These are phyloP conservation scores for Nomada ruficornis DNA, from an alignment of 2,888 invertebrate species.

Conservation along the genomic window DNA sequence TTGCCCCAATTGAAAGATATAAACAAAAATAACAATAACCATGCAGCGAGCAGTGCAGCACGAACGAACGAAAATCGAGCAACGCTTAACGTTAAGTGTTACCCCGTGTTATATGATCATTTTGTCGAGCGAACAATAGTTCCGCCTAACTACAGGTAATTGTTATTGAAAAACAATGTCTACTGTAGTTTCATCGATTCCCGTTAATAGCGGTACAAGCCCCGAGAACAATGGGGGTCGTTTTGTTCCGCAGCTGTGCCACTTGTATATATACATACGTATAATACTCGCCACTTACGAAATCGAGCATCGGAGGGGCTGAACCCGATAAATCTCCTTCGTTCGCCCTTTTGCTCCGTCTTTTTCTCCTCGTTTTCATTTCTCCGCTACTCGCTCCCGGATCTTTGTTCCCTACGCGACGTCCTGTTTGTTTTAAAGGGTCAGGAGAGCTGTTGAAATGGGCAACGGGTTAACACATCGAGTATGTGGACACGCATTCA, in stretches of 20 bases:
- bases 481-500: constrained; percentile 71
- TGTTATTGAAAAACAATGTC: constrained; percentile 46
- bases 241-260: constrained; percentile 74
- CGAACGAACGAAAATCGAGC: neutral
- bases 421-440: constrained; percentile 82
- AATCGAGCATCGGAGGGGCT: constrained; percentile 60
- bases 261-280: constrained; percentile 51
- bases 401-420: constrained; percentile 76
- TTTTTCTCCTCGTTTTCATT: constrained; percentile 53
- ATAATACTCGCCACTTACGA: constrained; percentile 62
- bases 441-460: constrained; percentile 79
- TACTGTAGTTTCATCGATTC: constrained; percentile 37
- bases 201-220: constrained; percentile 38
- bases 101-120: constrained; percentile 4
- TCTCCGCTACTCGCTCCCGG: constrained; percentile 38
- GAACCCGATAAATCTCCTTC: constrained; percentile 64
- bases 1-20: too few species aligned
- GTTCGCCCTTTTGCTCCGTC: constrained; percentile 50
- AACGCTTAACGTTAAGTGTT: constrained; percentile 4
- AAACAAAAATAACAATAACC: too few species aligned
- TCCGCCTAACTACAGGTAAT: constrained; percentile 34
- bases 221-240: constrained; percentile 55
- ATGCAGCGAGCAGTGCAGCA: neutral
- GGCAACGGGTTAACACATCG: constrained; percentile 80
- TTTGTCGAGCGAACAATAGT: constrained; percentile 19